A percentile compares a stretch with the other conserved stretches of the same genome.
phyloP scores from a whole-genome alignment of 2,113 vertebrate species.

The Centropristis striata region DNA sequence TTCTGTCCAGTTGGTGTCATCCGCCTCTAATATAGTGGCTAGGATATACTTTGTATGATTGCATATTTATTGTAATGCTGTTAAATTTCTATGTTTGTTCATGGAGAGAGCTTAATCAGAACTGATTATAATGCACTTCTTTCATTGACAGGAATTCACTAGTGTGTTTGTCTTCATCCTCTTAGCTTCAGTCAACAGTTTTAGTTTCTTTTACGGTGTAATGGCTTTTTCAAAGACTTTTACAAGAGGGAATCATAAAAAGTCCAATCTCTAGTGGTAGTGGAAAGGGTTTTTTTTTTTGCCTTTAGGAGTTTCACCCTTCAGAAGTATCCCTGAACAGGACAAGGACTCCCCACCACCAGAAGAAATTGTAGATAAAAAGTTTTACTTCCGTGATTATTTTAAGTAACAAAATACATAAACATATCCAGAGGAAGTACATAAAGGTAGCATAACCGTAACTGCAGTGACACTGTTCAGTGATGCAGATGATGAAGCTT shows the following conservation, averaged over 20 bases:
- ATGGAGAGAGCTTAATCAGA: neutral
- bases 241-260: neutral
- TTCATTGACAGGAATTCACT: neutral
- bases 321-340: neutral
- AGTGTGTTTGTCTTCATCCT: neutral
- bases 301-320: neutral
- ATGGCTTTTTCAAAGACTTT: constrained; percentile 3
- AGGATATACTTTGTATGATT: constrained; percentile 2
- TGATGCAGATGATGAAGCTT: too few species aligned
- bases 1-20: constrained; percentile 21
- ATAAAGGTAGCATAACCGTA: too few species aligned
- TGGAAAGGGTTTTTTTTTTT: neutral
- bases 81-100: neutral
- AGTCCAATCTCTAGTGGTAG: neutral
- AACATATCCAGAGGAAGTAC: neutral
- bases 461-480: too few species aligned
- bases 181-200: neutral
- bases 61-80: constrained; percentile 18
- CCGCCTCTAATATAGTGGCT: constrained; percentile 7
- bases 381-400: neutral
- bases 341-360: neutral
- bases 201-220: neutral
- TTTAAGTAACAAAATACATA: neutral
- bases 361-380: neutral
- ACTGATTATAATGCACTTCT: neutral